These are phyloP conservation scores for Melolontha melolontha DNA, from an alignment of 2,888 invertebrate genomes.

Conservation along the genomic window DNA sequence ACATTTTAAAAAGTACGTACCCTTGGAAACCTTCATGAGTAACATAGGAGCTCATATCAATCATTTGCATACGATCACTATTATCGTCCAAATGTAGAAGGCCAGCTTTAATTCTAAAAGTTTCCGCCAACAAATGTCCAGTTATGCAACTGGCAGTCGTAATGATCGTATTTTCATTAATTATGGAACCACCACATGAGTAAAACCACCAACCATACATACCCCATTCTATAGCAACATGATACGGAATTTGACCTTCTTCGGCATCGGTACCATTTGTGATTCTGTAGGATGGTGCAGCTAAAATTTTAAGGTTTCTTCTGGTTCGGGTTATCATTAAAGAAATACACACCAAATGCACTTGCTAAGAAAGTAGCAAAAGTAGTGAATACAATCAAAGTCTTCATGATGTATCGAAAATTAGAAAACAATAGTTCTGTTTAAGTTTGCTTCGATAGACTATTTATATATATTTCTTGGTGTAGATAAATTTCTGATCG, in stretches of 20 bases:
- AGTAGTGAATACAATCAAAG: slow-evolving; percentile 9
- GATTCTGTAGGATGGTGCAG: slow-evolving; percentile 54
- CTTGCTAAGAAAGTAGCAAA: background rate
- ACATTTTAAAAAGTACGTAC: too few species aligned
- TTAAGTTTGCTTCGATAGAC: background rate
- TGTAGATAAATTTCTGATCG: background rate
- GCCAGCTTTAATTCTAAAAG: slow-evolving; percentile 51
- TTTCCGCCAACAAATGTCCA: slow-evolving; percentile 29
- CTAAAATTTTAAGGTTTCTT: background rate
- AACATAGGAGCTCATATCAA: slow-evolving; percentile 42
- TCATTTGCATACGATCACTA: slow-evolving; percentile 46
- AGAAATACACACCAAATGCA: slow-evolving; percentile 24
- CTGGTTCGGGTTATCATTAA: background rate
- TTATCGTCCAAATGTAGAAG: slow-evolving; percentile 49
- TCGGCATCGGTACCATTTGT: slow-evolving; percentile 65
- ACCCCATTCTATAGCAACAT: slow-evolving; percentile 58
- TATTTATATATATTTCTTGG: slow-evolving; percentile 5
- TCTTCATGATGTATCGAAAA: background rate
- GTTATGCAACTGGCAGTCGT: slow-evolving; percentile 68
- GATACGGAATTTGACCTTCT: slow-evolving; percentile 63
- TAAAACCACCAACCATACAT: slow-evolving; percentile 48
- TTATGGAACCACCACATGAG: slow-evolving; percentile 67
- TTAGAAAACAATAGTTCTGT: background rate
- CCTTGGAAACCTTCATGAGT: slow-evolving; percentile 50
- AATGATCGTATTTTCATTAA: slow-evolving; percentile 59